A percentile compares a stretch with the other conserved stretches of the same genome.
Conservation (phyloP, 2,888 invertebrate species). For the Sicus ferrugineus region DNA sequence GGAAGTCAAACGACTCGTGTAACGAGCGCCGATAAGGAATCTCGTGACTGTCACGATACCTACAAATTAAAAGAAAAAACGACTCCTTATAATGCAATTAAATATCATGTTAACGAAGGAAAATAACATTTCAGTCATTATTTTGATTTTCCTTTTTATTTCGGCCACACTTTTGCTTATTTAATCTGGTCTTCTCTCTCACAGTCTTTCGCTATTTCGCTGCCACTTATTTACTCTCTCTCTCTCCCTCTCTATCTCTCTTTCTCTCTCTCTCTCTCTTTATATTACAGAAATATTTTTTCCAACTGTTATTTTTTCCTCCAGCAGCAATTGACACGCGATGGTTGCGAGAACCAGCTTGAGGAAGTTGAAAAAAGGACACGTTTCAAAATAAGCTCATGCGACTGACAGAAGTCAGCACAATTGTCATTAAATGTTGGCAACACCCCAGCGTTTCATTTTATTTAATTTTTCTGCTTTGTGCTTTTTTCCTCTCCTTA, state of each 20-base stretch:
- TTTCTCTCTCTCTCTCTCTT: slow-evolving; percentile 35
- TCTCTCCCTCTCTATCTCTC: slow-evolving; percentile 38
- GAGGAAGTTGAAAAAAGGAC: slow-evolving; percentile 25
- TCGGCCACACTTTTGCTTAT: no score
- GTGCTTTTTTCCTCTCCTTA: slow-evolving; percentile 28
- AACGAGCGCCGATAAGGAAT: slow-evolving; percentile 31
- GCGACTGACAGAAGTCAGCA: slow-evolving; percentile 50
- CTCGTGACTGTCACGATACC: slow-evolving; percentile 32
- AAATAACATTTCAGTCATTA: slow-evolving; percentile 55
- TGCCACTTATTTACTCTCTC: slow-evolving; percentile 28
- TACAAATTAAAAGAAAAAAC: no score
- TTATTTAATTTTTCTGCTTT: slow-evolving; percentile 36
- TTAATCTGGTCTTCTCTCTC: no score
- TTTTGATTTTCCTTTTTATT: slow-evolving; percentile 43
- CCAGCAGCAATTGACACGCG: slow-evolving; percentile 59
- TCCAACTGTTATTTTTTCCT: slow-evolving; percentile 5
- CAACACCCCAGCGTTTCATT: slow-evolving; percentile 34
- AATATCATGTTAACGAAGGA: slow-evolving; percentile 46
- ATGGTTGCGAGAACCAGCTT: slow-evolving; percentile 38
- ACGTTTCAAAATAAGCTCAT: slow-evolving; percentile 41
- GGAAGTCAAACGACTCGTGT: slow-evolving; percentile 31
- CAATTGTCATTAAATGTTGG: slow-evolving; percentile 37
- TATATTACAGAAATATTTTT: no score
- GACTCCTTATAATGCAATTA: slow-evolving; percentile 47
- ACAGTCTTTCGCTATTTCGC: neutral